A percentile compares a stretch with the other conserved stretches of the same genome.
Evolutionary conservation across 2,797 vertebrate species (phyloP).

Genomic region (Heterohyrax brucei): DNA sequence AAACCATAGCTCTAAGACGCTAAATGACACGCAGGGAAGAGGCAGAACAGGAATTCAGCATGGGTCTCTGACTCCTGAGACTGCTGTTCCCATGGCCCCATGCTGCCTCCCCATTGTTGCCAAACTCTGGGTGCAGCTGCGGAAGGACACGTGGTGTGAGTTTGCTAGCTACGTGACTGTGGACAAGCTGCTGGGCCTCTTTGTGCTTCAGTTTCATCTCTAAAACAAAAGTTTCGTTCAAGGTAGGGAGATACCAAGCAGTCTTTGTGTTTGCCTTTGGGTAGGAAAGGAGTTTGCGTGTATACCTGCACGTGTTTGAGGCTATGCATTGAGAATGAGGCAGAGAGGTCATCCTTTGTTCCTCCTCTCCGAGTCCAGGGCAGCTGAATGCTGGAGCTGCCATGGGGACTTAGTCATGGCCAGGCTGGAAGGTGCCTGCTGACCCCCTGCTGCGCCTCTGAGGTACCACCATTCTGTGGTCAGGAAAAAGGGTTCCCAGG

Average conservation of each 20-base stretch:
- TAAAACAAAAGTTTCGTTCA: constrained; percentile 13
- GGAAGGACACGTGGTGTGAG: background rate
- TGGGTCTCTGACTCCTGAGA: background rate
- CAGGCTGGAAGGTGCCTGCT: constrained; percentile 48
- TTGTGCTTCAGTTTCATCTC: background rate
- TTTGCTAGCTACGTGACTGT: background rate
- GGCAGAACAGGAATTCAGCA: background rate
- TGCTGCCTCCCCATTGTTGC: background rate
- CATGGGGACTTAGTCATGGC: background rate
- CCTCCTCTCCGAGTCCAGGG: background rate
- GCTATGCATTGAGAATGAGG: background rate
- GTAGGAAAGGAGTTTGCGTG: background rate
- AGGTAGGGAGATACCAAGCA: background rate
- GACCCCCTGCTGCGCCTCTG: constrained; percentile 3
- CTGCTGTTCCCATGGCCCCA: background rate
- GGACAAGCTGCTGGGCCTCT: constrained; percentile 3
- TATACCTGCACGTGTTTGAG: background rate
- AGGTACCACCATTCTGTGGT: constrained; percentile 50
- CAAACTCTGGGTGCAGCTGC: background rate
- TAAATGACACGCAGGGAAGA: background rate
- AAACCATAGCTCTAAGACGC: background rate
- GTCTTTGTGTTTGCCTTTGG: background rate
- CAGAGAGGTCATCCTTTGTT: background rate
- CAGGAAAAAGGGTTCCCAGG: constrained; percentile 52
- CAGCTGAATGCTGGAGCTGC: background rate